Evolutionary conservation across 1,140 invertebrate species (phyloP), one percentile per base, ranked within the genome.

Genomic region (Eurosta solidaginis): DNA sequence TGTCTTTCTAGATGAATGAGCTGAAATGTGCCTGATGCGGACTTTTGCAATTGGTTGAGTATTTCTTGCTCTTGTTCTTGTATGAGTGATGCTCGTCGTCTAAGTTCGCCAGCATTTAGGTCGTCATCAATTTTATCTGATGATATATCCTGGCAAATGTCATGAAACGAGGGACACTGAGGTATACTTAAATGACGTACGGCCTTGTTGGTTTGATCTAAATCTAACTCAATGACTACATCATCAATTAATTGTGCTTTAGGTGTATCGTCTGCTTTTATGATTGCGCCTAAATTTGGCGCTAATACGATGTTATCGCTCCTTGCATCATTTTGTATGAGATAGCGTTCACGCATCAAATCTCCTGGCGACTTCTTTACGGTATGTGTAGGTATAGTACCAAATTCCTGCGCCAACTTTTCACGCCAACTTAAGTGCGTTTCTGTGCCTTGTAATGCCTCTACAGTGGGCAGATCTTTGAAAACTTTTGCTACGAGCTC

Each of bases 331-430:
- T n/a, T n/a, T 78, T 91, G 92, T 40, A 95, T 93, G 14, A 92
- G 87, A 86, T 94, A 94, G 84, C 94, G 93, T 82, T 95, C 93
- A 9, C 93, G 90, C n/a, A 94, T 83, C 76, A 93, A 85, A 78
- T 94, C 92, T 1, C 93, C 93, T 0, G 93, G 90, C 0, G 92
- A 91, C 82, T 94, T 94, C 80, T 91, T 91, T 81, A 88, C 88
- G 52, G 80, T 82, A 50, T 79, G 80, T 2, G 44, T 73, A 1
- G 85, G 83, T 54, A 84, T 84, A 0, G 82, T 79, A 1, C 83
- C 83, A 79, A 91, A 82, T 79, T 92, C 90, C 5, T 91, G 89
- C 42, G 91, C 89, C 74, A 92, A 87, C 78, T 91, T 92, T 81
- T 92, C 89, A 52, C 92, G 89, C 92, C 92, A 92, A 80, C 86